Percentiles rank a stretch among this genome's conserved stretches.
Conservation (phyloP, 2,113 vertebrate species). For the Eupsittula cactorum region DNA sequence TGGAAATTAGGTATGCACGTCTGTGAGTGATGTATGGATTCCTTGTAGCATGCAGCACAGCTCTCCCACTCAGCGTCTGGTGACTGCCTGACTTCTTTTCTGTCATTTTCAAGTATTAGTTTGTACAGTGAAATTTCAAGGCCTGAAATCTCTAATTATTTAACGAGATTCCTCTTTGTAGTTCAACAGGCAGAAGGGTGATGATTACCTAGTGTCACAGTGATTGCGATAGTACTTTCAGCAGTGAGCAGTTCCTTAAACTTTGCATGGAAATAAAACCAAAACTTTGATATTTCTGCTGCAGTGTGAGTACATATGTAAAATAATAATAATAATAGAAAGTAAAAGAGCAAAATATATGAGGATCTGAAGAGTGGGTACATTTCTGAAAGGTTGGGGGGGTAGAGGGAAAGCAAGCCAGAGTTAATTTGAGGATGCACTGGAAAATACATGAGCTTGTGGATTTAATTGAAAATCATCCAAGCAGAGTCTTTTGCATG, state of each 20-base stretch:
- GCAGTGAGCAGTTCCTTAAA: not conserved
- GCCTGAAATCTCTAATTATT: slow-evolving; percentile 4
- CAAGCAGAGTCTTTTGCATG: slow-evolving; percentile 74
- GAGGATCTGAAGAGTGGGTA: slow-evolving; percentile 27
- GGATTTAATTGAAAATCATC: slow-evolving; percentile 76
- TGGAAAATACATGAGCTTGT: slow-evolving; percentile 77
- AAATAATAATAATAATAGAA: not conserved
- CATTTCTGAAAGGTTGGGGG: not conserved
- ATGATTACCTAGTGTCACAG: not conserved
- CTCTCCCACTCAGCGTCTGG: slow-evolving; percentile 35
- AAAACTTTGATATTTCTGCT: not conserved
- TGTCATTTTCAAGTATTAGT: not conserved
- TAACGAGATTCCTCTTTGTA: not conserved
- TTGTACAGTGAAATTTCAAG: slow-evolving; percentile 4
- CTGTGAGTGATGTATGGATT: not conserved
- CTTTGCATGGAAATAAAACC: not conserved
- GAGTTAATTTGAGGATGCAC: slow-evolving; percentile 73
- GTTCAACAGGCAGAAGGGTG: not conserved
- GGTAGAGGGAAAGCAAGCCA: slow-evolving; percentile 23
- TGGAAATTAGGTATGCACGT: not conserved
- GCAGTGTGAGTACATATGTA: not conserved
- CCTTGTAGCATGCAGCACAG: not conserved
- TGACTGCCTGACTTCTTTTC: not conserved
- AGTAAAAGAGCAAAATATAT: not conserved
- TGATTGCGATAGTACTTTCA: not conserved